These are phyloP conservation scores for Octodonta nipae DNA, from an alignment of 2,888 invertebrate species.

Conservation along the genomic window DNA sequence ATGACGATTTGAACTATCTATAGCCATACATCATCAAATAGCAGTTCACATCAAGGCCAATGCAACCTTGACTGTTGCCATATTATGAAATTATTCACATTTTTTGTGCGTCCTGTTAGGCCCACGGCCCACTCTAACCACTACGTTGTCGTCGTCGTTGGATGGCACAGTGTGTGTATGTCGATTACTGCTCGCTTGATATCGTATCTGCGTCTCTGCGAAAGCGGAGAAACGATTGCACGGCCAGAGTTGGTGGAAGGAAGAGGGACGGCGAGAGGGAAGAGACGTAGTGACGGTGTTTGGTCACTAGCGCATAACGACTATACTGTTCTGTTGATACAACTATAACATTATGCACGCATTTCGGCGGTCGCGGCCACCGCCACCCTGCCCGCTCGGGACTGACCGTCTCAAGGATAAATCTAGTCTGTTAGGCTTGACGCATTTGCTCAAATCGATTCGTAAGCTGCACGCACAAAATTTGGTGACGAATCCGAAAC, in stretches of 20 bases:
- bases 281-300: constrained; percentile 19
- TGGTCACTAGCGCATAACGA: constrained; percentile 34
- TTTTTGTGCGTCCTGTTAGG: constrained; percentile 28
- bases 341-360: constrained; percentile 24
- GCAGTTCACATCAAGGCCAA: too few relatives aligned
- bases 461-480: too few relatives aligned
- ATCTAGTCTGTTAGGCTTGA: constrained; percentile 27
- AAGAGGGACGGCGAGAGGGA: constrained; percentile 7
- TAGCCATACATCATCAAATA: too few relatives aligned
- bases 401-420: constrained; percentile 35
- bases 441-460: too few relatives aligned
- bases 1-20: too few relatives aligned
- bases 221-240: constrained; percentile 8
- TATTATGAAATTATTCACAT: constrained; percentile 25
- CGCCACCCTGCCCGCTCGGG: constrained; percentile 12
- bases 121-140: too few relatives aligned
- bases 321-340: constrained; percentile 17
- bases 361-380: constrained; percentile 10
- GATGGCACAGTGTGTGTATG: too few relatives aligned
- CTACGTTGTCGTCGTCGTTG: too few relatives aligned
- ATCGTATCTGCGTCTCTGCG: too few relatives aligned
- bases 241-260: constrained; percentile 6
- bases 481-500: too few relatives aligned
- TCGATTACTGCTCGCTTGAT: too few relatives aligned
- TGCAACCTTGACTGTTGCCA: constrained; percentile 1